phyloP scores from a whole-genome alignment of 2,797 vertebrate species.

The Diplodus puntazzo region DNA sequence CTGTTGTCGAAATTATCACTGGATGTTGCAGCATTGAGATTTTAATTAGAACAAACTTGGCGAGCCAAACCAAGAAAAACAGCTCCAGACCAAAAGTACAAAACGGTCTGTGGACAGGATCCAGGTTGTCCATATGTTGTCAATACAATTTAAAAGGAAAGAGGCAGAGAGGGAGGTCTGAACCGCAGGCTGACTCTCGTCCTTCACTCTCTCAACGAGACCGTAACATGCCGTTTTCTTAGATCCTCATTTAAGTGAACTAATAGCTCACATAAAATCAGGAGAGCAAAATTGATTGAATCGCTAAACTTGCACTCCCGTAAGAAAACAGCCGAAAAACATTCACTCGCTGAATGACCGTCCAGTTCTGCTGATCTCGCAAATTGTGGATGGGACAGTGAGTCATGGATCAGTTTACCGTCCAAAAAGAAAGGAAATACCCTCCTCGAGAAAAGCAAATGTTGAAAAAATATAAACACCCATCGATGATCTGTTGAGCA shows the following conservation, averaged over 20 bases:
- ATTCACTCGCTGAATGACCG: conserved; percentile 6
- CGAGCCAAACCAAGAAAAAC: conserved; percentile 11
- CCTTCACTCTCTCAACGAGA: conserved; percentile 27
- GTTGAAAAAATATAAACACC: conserved; percentile 48
- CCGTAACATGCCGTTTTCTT: conserved; percentile 30
- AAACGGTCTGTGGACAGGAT: neutral
- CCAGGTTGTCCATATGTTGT: conserved; percentile 17
- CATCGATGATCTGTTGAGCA: conserved; percentile 57
- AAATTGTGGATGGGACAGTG: conserved; percentile 29
- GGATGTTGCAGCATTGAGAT: neutral
- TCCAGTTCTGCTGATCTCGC: conserved; percentile 49
- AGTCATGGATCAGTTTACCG: conserved; percentile 45
- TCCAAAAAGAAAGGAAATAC: neutral
- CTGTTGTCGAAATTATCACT: neutral
- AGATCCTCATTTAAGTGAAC: conserved; percentile 28
- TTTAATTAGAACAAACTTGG: conserved; percentile 28
- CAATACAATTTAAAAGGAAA: conserved; percentile 32
- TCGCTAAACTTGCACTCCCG: conserved; percentile 1
- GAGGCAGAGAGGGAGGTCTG: conserved; percentile 16
- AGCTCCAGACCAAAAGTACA: conserved; percentile 8
- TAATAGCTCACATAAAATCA: conserved; percentile 31
- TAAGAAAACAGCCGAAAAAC: conserved; percentile 15
- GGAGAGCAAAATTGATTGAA: conserved; percentile 27
- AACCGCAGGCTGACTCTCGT: conserved; percentile 5
- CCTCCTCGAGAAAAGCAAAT: conserved; percentile 23